phyloP scores from a whole-genome alignment of 2,797 vertebrate genomes.

The Valencia hispanica region DNA sequence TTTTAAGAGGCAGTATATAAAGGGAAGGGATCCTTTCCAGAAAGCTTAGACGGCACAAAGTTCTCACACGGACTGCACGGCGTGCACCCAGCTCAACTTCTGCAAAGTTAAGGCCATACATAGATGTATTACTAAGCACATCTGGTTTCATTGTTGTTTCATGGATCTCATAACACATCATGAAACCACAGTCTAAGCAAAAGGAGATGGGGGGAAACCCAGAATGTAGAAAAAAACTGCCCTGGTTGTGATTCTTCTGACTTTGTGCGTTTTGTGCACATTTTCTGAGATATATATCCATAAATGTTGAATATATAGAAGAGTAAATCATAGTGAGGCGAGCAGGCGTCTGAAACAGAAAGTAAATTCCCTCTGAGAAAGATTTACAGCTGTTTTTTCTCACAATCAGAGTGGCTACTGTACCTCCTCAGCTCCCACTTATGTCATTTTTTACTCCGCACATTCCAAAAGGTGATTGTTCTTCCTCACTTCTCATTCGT shows the following conservation, averaged over 20 bases:
- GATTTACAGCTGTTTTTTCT: slow-evolving; percentile 20
- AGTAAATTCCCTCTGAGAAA: slow-evolving; percentile 21
- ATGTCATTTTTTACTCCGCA: slow-evolving; percentile 51
- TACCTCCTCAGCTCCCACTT: slow-evolving; percentile 28
- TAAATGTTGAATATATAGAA: slow-evolving; percentile 39
- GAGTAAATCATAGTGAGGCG: slow-evolving; percentile 38
- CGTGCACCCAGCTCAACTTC: slow-evolving; percentile 60
- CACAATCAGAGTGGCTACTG: slow-evolving; percentile 15
- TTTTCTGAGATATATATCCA: slow-evolving; percentile 45
- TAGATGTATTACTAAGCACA: slow-evolving; percentile 76
- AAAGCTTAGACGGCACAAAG: slow-evolving; percentile 65
- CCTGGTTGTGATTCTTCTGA: slow-evolving; percentile 52
- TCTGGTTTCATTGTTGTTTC: slow-evolving; percentile 79
- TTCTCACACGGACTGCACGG: slow-evolving; percentile 60
- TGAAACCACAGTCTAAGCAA: slow-evolving; percentile 77
- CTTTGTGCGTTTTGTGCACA: slow-evolving; percentile 25
- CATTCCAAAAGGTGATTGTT: slow-evolving; percentile 66
- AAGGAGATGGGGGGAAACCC: slow-evolving; percentile 73
- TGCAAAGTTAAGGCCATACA: slow-evolving; percentile 63
- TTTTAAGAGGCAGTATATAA: slow-evolving; percentile 96
- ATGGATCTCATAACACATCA: slow-evolving; percentile 74
- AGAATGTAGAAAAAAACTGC: slow-evolving; percentile 53
- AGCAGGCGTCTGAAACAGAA: slow-evolving; percentile 31
- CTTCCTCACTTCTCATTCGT: slow-evolving; percentile 41
- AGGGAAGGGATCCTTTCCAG: slow-evolving; percentile 54